Percentiles rank a stretch among this genome's conserved stretches.
These are phyloP conservation scores for Porphyrio hochstetteri DNA, from an alignment of 2,113 vertebrate genomes.

Conservation along the genomic window DNA sequence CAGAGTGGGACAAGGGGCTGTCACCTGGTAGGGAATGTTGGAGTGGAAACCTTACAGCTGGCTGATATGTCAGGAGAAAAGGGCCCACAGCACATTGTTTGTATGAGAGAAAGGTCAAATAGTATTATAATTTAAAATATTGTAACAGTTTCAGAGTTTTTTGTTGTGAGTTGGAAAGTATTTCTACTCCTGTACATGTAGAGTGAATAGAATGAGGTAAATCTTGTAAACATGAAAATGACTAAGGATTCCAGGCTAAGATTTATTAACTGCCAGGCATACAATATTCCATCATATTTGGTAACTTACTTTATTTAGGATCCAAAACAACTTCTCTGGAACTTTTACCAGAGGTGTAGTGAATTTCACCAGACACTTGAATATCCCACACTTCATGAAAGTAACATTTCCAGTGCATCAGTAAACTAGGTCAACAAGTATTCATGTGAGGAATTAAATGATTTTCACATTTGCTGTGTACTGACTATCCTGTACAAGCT, in stretches of 20 bases:
- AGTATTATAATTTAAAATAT: not conserved
- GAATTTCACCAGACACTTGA: not conserved
- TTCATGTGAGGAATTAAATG: not conserved
- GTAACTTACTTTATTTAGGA: not conserved
- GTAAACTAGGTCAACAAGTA: not conserved
- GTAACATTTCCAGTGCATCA: not conserved
- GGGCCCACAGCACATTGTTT: not conserved
- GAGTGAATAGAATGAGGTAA: not conserved
- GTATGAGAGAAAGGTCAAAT: not conserved
- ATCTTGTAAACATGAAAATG: not conserved
- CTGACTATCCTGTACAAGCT: not conserved
- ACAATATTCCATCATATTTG: fast-evolving
- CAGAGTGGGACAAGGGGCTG: not conserved
- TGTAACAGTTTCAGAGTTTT: not conserved
- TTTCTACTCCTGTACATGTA: fast-evolving
- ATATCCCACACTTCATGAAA: not conserved
- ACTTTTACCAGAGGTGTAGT: not conserved
- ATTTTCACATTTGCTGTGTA: not conserved
- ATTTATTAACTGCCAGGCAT: not conserved
- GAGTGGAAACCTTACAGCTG: not conserved
- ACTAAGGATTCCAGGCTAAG: not conserved
- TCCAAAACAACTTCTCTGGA: not conserved
- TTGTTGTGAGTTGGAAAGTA: not conserved
- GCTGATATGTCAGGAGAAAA: not conserved
- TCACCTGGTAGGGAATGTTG: not conserved